Conservation (phyloP, 2,113 vertebrate genomes). For the Neolamprologus longior region DNA sequence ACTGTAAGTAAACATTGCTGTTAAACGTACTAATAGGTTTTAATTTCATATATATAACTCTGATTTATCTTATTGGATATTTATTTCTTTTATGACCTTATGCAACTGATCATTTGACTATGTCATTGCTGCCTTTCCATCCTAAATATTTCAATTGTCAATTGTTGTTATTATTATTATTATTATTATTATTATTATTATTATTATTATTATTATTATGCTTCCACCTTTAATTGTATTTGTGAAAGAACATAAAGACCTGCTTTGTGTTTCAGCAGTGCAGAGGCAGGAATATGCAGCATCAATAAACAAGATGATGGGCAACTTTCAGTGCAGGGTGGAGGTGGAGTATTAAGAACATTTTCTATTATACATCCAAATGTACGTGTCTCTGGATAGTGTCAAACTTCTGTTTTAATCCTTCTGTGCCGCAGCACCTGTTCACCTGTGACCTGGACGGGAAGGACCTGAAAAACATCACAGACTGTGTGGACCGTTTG, state of each 20-base stretch:
- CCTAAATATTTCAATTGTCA: not conserved
- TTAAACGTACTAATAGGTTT: not conserved
- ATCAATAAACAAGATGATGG: slow-evolving; percentile 61
- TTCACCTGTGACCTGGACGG: slow-evolving; percentile 77
- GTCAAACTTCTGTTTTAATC: not conserved
- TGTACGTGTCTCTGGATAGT: not conserved
- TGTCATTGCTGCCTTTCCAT: not conserved
- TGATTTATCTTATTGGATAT: not conserved
- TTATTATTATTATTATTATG: not conserved
- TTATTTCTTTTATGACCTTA: not conserved
- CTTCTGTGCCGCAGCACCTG: slow-evolving; percentile 74
- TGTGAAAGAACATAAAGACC: not conserved
- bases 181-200: not conserved
- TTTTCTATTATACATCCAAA: not conserved
- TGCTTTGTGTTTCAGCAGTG: slow-evolving; percentile 58
- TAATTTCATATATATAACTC: not conserved
- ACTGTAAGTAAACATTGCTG: slow-evolving; percentile 70
- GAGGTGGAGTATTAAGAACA: slow-evolving; percentile 69
- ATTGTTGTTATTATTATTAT: not conserved
- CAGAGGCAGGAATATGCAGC: slow-evolving; percentile 79
- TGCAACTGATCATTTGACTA: not conserved
- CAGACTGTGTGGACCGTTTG: slow-evolving; percentile 75
- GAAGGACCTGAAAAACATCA: slow-evolving; percentile 46
- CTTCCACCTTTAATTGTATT: not conserved
- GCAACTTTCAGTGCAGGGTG: slow-evolving; percentile 74